Percentiles rank a stretch among this genome's conserved stretches.
These are phyloP conservation scores for Ennomos erosarius DNA, from an alignment of 2,888 invertebrate genomes.

Conservation along the genomic window DNA sequence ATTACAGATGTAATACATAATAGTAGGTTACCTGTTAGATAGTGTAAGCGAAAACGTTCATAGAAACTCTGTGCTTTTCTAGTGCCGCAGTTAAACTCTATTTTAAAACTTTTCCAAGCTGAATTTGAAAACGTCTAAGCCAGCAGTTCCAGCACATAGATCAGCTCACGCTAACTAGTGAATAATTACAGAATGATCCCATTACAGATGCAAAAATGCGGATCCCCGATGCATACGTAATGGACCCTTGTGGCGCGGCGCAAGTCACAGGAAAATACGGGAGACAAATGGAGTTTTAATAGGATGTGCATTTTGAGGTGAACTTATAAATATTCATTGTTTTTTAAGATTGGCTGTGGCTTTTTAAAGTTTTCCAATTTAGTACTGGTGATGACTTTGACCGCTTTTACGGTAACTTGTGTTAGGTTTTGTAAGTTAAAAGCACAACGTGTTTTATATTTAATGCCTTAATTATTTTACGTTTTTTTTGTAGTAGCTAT, in stretches of 20 bases:
- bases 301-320: constrained; percentile 20
- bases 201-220: constrained; percentile 83
- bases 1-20: no score
- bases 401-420: no score
- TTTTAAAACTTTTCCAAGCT: constrained; percentile 37
- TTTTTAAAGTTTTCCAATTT: no score
- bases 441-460: no score
- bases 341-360: constrained; percentile 10
- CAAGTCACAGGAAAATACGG: constrained; percentile 45
- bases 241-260: constrained; percentile 52
- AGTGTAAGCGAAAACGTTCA: no score
- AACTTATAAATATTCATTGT: constrained; percentile 13
- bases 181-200: constrained; percentile 82
- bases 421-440: no score
- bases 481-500: no score
- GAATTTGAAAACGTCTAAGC: constrained; percentile 56
- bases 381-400: no score
- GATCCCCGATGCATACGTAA: constrained; percentile 77
- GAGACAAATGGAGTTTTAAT: constrained; percentile 19
- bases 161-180: constrained; percentile 76
- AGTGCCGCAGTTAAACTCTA: background rate
- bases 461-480: no score
- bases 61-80: no score
- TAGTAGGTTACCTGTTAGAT: no score
- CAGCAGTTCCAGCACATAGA: constrained; percentile 51